Conservation (phyloP, 2,888 invertebrate species). For the Chirona hameri region DNA sequence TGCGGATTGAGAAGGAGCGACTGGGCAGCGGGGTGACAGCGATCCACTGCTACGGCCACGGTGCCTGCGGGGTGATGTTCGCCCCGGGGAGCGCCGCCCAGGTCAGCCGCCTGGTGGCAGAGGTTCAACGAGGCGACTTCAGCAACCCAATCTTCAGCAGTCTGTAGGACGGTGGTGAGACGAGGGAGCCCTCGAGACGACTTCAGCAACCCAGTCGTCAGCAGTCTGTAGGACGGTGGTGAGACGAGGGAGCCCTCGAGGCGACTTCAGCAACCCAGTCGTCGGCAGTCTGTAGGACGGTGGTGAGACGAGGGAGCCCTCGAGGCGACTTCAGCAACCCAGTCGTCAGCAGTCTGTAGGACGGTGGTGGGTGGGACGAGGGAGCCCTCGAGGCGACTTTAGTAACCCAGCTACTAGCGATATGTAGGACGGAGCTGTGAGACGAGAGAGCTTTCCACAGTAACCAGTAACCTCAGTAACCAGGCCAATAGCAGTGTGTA, state of each 20-base stretch:
- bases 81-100: slow-evolving; percentile 44
- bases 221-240: too few relatives aligned
- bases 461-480: too few relatives aligned
- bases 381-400: background rate
- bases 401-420: too few relatives aligned
- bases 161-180: too few relatives aligned
- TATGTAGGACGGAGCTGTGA: too few relatives aligned
- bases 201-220: too few relatives aligned
- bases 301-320: too few relatives aligned
- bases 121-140: slow-evolving; percentile 29
- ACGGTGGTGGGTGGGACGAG: too few relatives aligned
- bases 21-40: slow-evolving; percentile 9
- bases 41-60: slow-evolving; percentile 87
- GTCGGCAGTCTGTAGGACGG: slow-evolving; percentile 22
- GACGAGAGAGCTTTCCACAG: too few relatives aligned
- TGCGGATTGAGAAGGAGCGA: slow-evolving; percentile 49
- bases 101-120: slow-evolving; percentile 35
- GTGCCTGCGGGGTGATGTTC: slow-evolving; percentile 85
- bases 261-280: slow-evolving; percentile 25
- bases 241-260: too few relatives aligned
- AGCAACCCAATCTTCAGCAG: slow-evolving; percentile 25
- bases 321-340: slow-evolving; percentile 27
- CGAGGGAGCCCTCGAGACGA: background rate
- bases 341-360: slow-evolving; percentile 6
- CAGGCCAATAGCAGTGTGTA: too few relatives aligned